Base-by-base conservation (phyloP, 2,797 vertebrate genomes). In the Tragopan temminckii region DNA sequence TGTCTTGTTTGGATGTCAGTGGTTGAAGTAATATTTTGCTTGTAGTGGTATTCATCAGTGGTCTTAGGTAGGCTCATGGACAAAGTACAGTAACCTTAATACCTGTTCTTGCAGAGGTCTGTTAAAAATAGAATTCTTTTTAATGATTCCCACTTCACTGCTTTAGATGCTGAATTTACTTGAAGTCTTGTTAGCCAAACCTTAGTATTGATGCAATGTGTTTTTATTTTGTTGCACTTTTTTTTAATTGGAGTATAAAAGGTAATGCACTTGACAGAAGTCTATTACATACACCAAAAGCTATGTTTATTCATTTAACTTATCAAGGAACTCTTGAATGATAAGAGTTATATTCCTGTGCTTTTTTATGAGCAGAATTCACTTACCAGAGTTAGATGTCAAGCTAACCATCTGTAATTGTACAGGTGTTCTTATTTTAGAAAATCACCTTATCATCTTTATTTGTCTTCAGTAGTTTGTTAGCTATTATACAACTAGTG, bases 131-230 rank as follows among this genome's bases (percentile, higher is more conserved):
- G 33, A 70, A 58, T 72, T 72, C n/a, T 53, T 7, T 52, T 46
- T 38, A 67, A 64, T 76, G 43, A 75, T 75, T 89, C 88, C 42
- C 35, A 83, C 55, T 69, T 92, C 55, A 24, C 38, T 81, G 29
- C 63, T 76, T 90, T 53, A 75, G 53, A 31, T 66, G 45, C 45
- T 86, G 84, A 81, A 80, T 52, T 80, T 33, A 50, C 45, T 75
- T 72, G 25, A 68, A 88, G 31, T 35, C 20, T 23, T 71, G 45
- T 86, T 87, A 92, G 63, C 59, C 48, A 62, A 36, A 58, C 20
- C 50, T 52, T 59, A 27, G 19, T 45, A 59, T 72, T 80, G 25
- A 38, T 64, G 62, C 70, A 80, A 2, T 27, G 55, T 57, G 45
- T 78, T 90, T 75, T 29, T 77, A 38, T 71, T 59, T 31, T 9